phyloP scores from a whole-genome alignment of 2,797 vertebrate genomes.

The Borostomias antarcticus region DNA sequence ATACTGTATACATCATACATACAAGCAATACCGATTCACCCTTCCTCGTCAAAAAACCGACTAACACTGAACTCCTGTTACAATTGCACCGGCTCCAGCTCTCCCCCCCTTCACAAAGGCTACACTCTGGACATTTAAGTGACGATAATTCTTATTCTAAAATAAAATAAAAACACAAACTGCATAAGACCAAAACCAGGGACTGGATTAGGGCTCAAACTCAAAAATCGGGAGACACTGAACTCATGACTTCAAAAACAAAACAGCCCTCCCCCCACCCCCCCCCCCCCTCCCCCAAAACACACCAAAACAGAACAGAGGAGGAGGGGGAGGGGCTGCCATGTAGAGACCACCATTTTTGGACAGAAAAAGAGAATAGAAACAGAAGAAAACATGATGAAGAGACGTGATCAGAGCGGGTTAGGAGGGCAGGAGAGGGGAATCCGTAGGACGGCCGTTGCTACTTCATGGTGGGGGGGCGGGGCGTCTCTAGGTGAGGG shows the following conservation, averaged over 20 bases:
- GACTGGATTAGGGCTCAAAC: slow-evolving; percentile 54
- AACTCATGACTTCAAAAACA: slow-evolving; percentile 64
- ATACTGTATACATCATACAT: slow-evolving; percentile 23
- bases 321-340: slow-evolving; percentile 33
- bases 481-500: not conserved
- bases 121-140: slow-evolving; percentile 61
- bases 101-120: slow-evolving; percentile 51
- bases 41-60: slow-evolving; percentile 30
- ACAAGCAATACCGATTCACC: slow-evolving; percentile 36
- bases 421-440: slow-evolving; percentile 53
- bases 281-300: slow-evolving; percentile 65
- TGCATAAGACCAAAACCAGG: slow-evolving; percentile 49
- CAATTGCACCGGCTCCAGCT: slow-evolving; percentile 65
- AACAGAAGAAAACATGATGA: slow-evolving; percentile 27
- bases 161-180: slow-evolving; percentile 55
- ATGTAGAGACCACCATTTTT: slow-evolving; percentile 28
- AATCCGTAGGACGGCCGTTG: slow-evolving; percentile 57
- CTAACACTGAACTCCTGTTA: slow-evolving; percentile 55
- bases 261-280: slow-evolving; percentile 66
- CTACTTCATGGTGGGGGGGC: slow-evolving; percentile 49
- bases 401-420: slow-evolving; percentile 51
- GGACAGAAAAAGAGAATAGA: slow-evolving; percentile 45
- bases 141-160: slow-evolving; percentile 59
- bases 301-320: slow-evolving; percentile 65
- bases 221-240: slow-evolving; percentile 57